phyloP scores from a whole-genome alignment of 2,888 invertebrate genomes.

The Pseudolycoriella hygida region DNA sequence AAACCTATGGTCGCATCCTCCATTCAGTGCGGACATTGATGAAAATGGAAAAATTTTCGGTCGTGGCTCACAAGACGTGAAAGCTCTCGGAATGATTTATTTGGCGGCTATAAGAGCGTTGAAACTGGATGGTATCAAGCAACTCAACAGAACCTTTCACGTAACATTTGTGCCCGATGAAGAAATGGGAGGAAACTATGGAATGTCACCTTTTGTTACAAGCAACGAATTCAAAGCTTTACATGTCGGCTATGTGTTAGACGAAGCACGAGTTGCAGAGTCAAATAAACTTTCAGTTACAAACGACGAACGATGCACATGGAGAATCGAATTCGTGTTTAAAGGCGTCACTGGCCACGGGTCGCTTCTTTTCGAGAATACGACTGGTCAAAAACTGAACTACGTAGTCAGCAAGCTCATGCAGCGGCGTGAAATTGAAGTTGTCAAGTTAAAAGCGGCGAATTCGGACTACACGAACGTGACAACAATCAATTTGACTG shows the following conservation, averaged over 20 bases:
- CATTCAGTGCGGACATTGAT: constrained; percentile 75
- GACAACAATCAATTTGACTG: constrained; percentile 56
- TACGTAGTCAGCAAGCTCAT: constrained; percentile 45
- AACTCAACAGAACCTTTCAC: constrained; percentile 39
- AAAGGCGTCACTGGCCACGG: constrained; percentile 62
- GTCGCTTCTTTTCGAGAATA: constrained; percentile 45
- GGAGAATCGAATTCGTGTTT: constrained; percentile 52
- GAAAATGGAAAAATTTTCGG: constrained; percentile 74
- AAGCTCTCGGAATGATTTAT: constrained; percentile 60
- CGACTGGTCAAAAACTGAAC: constrained; percentile 54
- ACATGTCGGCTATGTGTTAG: constrained; percentile 70
- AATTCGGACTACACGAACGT: constrained; percentile 46
- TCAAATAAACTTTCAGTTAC: constrained; percentile 45
- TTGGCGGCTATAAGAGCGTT: constrained; percentile 45
- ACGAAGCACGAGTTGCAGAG: constrained; percentile 73
- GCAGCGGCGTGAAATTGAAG: constrained; percentile 41
- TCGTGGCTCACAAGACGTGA: constrained; percentile 79
- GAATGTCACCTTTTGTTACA: constrained; percentile 61
- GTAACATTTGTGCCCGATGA: constrained; percentile 38
- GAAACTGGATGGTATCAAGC: constrained; percentile 9
- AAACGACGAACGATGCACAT: constrained; percentile 61
- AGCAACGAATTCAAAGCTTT: constrained; percentile 54
- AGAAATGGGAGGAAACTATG: constrained; percentile 57
- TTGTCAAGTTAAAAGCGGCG: constrained; percentile 33
- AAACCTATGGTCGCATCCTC: constrained; percentile 76